These are phyloP conservation scores for Tachycineta bicolor DNA, from an alignment of 2,113 vertebrate genomes.

Conservation along the genomic window DNA sequence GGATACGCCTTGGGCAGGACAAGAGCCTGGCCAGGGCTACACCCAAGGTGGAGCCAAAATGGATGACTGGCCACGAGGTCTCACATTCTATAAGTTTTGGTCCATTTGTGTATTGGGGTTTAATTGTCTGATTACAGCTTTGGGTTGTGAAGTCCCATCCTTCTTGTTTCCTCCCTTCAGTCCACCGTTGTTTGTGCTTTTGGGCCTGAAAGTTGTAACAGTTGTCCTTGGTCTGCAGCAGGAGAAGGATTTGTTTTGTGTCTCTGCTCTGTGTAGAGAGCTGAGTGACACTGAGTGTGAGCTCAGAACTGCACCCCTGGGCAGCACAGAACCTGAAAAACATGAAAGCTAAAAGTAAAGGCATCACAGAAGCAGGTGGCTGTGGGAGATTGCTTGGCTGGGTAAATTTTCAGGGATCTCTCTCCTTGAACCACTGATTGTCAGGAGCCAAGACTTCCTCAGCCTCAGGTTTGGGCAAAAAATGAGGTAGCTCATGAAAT, in stretches of 20 bases:
- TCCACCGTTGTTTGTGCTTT: neutral
- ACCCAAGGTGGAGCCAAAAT: neutral
- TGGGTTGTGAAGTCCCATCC: neutral
- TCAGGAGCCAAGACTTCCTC: neutral
- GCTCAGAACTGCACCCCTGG: neutral
- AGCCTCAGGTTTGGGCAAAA: neutral
- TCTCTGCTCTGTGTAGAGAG: neutral
- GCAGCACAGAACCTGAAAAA: neutral
- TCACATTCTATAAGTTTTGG: neutral
- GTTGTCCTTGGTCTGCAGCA: neutral
- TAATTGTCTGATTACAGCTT: neutral
- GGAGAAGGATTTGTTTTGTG: neutral
- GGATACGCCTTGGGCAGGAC: neutral
- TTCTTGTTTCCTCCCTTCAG: neutral
- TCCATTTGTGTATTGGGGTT: neutral
- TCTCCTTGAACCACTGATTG: neutral
- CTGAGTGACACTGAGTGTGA: neutral
- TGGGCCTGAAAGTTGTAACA: neutral
- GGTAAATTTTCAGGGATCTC: neutral
- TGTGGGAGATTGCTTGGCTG: neutral
- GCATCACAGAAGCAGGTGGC: neutral
- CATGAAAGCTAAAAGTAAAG: neutral
- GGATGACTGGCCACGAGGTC: accelerated
- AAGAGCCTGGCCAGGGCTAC: neutral
- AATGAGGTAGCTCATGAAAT: accelerated